phyloP scores from a whole-genome alignment of 2,113 vertebrate genomes.

The Tenebrosternarchus preto region DNA sequence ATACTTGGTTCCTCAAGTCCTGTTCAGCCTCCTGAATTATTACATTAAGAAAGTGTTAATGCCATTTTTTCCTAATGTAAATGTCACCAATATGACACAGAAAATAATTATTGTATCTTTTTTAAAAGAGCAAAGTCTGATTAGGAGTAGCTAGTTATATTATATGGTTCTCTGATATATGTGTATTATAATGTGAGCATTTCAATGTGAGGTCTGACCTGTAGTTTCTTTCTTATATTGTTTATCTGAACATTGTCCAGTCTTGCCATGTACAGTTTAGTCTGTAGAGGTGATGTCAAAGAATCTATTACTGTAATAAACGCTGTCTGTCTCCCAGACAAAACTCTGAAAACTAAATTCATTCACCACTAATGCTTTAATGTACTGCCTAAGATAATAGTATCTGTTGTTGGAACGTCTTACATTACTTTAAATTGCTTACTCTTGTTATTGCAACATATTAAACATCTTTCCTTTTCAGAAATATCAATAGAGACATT shows the following conservation, averaged over 20 bases:
- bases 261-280: neutral
- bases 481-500: constrained; percentile 17
- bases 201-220: too few species aligned
- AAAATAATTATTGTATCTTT: neutral
- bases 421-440: neutral
- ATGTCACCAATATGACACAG: constrained; percentile 6
- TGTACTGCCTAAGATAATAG: constrained; percentile 45
- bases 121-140: constrained; percentile 13
- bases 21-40: too few species aligned
- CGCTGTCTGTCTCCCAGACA: constrained; percentile 45
- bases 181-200: too few species aligned
- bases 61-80: constrained; percentile 41
- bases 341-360: constrained; percentile 54
- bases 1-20: too few species aligned
- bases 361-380: constrained; percentile 58
- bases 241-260: too few species aligned
- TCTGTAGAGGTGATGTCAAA: neutral
- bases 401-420: constrained; percentile 30
- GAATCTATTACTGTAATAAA: constrained; percentile 41
- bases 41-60: constrained; percentile 45
- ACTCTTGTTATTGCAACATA: neutral
- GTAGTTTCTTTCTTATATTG: too few species aligned
- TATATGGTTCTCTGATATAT: too few species aligned
- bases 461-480: neutral
- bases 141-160: neutral